Base-by-base conservation (phyloP, 2,888 invertebrate species). In the Pyrochroa serraticornis region DNA sequence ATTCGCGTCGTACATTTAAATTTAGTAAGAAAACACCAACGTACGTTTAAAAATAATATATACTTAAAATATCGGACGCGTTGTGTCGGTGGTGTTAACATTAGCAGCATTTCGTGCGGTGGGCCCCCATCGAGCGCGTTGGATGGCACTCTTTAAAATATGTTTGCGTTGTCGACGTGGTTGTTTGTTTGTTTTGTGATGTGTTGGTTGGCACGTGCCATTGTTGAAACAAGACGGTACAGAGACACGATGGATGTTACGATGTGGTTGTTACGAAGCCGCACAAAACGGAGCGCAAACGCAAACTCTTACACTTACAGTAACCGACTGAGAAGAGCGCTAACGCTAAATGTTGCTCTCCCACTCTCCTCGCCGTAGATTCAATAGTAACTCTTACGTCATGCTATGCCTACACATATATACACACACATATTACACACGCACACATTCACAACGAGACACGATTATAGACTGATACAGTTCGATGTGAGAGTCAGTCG, bases 341-440 rank as follows among this genome's bases (percentile, higher is more conserved):
- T 42, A 58, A 42, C 31, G 32, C 52, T 57, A 45, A 33, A 9
- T 14, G 36, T 44, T 34, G 31, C 31, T 42, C 42, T 33, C 57
- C 57, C 57, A 46, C 41, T 47, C 42, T 30, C 22, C 8, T 41
- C 30, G 13, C 8, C 47, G 47, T 52, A 51, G 51, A 39, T 58
- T 53, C 57, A 58, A 58, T 58, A 58, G 58, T 58, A 53, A 58
- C 34, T 58, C 58, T 58, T 58, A 58, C 58, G 58, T 58, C 58
- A 58, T 48, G 22, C 35, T 13, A 37, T 12, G 36, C 58, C 58
- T 49, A 48, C 58, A 58, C 38, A 55, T 58, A 58, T 42, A 55
- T 37, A 47, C 31, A 9, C 6, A 13, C 41, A 33, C 7, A 51
- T 32, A 32, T 22, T 22, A 22, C 22, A 22, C 22, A 22, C 22